Evolutionary conservation across 1,140 invertebrate genomes (phyloP).

Genomic region (Sycophila sp.): DNA sequence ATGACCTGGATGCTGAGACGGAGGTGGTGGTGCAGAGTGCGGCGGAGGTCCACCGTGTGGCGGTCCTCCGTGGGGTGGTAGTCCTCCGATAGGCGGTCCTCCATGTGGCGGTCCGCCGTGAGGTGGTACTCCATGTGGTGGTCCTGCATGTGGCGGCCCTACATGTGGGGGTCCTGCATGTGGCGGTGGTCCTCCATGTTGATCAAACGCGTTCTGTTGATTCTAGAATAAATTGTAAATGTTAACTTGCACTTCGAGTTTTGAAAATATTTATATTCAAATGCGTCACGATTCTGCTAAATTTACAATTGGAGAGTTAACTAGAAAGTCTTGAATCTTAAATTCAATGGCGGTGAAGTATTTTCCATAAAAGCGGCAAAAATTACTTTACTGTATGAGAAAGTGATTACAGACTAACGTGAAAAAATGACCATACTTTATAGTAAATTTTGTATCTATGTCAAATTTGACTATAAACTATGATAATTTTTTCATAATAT

Average conservation of each 20-base stretch:
- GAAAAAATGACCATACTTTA: too few species aligned
- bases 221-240: slow-evolving; percentile 33
- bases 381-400: too few species aligned
- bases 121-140: not conserved
- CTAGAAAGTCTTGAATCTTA: too few species aligned
- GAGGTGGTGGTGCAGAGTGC: not conserved
- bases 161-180: too few species aligned
- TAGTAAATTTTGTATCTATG: too few species aligned
- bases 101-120: not conserved
- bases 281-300: not conserved
- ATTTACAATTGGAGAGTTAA: too few species aligned
- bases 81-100: too few species aligned
- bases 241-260: not conserved
- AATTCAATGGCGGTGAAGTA: too few species aligned
- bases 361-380: too few species aligned
- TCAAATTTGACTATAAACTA: too few species aligned
- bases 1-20: not conserved
- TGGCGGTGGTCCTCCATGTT: too few species aligned
- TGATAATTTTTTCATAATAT: not conserved
- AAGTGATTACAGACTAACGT: too few species aligned
- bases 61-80: not conserved
- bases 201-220: slow-evolving; percentile 48
- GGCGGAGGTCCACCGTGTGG: not conserved
- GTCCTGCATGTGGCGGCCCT: slow-evolving; percentile 1
- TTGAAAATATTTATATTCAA: not conserved